phyloP scores from a whole-genome alignment of 1,140 invertebrate species.

The Melanaphis sacchari region DNA sequence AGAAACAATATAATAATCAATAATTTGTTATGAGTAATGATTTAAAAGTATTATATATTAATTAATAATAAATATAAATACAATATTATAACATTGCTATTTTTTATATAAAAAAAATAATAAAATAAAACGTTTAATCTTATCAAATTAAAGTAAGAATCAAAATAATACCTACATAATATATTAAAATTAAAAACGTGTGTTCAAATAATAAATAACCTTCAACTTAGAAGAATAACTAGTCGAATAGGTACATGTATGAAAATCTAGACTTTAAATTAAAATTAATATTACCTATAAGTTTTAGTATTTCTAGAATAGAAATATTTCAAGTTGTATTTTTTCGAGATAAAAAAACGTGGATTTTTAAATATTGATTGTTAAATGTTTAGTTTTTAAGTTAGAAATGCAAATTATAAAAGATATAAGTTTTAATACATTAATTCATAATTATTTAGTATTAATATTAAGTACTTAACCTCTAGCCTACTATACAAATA shows the following conservation, averaged over 20 bases:
- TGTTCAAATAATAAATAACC: not conserved
- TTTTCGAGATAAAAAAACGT: not conserved
- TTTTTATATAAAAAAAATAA: no score
- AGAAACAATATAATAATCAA: no score
- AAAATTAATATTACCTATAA: not conserved
- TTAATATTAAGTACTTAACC: not conserved
- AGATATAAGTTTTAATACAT: not conserved
- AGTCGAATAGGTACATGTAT: not conserved
- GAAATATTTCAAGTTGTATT: not conserved
- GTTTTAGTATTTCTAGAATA: not conserved
- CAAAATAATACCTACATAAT: not conserved
- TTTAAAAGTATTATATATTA: no score
- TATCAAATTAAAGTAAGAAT: not conserved
- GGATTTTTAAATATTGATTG: no score
- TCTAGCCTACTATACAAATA: not conserved
- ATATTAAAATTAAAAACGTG: not conserved
- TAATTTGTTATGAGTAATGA: no score
- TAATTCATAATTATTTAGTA: conserved; percentile 7
- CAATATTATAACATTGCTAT: no score
- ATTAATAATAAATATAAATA: no score
- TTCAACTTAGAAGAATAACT: not conserved
- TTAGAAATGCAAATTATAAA: conserved; percentile 1
- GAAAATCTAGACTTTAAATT: not conserved
- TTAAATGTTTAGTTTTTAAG: not conserved
- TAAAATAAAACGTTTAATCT: no score